These are phyloP conservation scores for Tenualosa ilisha DNA, from an alignment of 2,797 vertebrate genomes.

Conservation along the genomic window DNA sequence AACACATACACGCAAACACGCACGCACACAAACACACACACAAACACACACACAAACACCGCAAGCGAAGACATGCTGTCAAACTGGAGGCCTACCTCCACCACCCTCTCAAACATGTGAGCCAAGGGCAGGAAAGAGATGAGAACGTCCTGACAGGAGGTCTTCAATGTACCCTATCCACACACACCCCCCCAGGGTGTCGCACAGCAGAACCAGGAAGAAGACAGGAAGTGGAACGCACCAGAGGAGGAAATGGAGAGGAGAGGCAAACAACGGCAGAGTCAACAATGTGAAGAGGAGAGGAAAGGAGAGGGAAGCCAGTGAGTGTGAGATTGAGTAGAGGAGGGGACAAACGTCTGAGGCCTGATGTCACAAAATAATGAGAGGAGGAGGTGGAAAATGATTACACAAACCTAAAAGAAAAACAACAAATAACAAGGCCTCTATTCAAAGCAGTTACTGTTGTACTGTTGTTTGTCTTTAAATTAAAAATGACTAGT, in stretches of 20 bases:
- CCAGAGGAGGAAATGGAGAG: constrained; percentile 39
- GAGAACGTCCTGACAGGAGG: constrained; percentile 77
- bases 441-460: not conserved
- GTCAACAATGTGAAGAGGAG: not conserved
- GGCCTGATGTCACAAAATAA: not conserved
- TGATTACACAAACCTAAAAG: not conserved
- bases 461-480: not conserved
- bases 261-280: constrained; percentile 26
- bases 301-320: not conserved
- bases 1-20: constrained; percentile 55
- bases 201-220: constrained; percentile 26
- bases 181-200: constrained; percentile 11
- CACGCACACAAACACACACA: constrained; percentile 33
- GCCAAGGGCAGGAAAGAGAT: constrained; percentile 95
- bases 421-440: not conserved
- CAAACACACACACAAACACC: constrained; percentile 35
- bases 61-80: not conserved
- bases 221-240: constrained; percentile 45
- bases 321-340: not conserved
- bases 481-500: not conserved
- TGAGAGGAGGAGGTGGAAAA: not conserved
- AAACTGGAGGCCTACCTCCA: constrained; percentile 72
- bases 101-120: constrained; percentile 81
- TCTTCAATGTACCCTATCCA: constrained; percentile 60
- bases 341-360: not conserved